These are phyloP conservation scores for Chrysocyon brachyurus DNA, from an alignment of 2,797 vertebrate species.

Conservation along the genomic window DNA sequence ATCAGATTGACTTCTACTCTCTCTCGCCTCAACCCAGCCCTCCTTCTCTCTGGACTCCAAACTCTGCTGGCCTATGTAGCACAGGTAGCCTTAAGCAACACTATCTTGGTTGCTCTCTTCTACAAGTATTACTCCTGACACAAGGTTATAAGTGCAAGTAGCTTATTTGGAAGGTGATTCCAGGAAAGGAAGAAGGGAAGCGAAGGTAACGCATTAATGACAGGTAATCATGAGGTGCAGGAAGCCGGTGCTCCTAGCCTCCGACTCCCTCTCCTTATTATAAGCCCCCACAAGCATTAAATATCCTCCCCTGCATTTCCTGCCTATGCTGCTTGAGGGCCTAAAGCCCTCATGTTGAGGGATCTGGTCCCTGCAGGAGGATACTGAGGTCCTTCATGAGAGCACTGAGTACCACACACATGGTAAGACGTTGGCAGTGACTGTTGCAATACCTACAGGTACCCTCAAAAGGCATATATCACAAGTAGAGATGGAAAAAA, in stretches of 20 bases:
- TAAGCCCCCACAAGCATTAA: background rate
- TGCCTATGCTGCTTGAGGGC: background rate
- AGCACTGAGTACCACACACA: accelerated
- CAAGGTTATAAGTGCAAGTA: background rate
- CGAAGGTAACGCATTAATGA: background rate
- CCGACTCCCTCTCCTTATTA: background rate
- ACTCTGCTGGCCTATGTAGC: background rate
- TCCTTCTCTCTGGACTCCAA: background rate
- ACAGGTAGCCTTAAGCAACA: background rate
- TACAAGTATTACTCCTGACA: background rate
- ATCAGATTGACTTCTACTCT: background rate
- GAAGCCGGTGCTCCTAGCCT: background rate
- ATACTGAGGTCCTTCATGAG: background rate
- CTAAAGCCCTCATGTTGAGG: background rate
- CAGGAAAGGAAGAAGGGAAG: background rate
- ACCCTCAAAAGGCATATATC: background rate
- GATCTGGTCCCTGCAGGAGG: background rate
- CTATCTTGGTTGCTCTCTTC: background rate
- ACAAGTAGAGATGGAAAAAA: background rate
- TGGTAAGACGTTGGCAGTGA: background rate
- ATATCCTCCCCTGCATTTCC: background rate
- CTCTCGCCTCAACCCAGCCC: background rate
- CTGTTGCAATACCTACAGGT: background rate
- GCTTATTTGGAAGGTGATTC: background rate
- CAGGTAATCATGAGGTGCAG: accelerated